These are phyloP conservation scores for Acromyrmex echinatior DNA, from an alignment of 1,140 invertebrate species.

Conservation along the genomic window DNA sequence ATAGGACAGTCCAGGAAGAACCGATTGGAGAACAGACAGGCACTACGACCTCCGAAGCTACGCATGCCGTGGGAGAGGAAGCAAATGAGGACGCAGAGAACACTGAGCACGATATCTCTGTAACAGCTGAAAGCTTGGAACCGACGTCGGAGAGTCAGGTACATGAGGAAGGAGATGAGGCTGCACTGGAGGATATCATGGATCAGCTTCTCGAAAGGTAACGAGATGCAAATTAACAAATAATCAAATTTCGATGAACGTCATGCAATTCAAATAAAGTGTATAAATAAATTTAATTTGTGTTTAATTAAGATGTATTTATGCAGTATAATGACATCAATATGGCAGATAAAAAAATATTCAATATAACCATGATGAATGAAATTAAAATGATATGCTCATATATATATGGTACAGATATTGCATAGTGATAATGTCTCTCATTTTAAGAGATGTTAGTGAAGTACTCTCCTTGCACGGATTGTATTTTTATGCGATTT, in stretches of 20 bases:
- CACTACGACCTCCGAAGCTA: slow-evolving; percentile 88
- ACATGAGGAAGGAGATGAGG: slow-evolving; percentile 87
- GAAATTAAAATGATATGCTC: background rate
- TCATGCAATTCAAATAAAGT: slow-evolving; percentile 47
- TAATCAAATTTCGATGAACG: slow-evolving; percentile 40
- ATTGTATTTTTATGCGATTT: slow-evolving; percentile 24
- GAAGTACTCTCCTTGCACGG: background rate
- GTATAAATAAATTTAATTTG: background rate
- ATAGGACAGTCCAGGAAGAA: slow-evolving; percentile 82
- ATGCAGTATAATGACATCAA: slow-evolving; percentile 5
- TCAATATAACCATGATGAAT: background rate
- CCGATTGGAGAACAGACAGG: slow-evolving; percentile 84
- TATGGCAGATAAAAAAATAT: slow-evolving; percentile 6
- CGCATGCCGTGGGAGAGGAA: slow-evolving; percentile 89
- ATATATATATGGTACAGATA: slow-evolving; percentile 2
- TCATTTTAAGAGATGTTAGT: slow-evolving; percentile 16
- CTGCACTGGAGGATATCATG: slow-evolving; percentile 90
- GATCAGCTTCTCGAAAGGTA: slow-evolving; percentile 90
- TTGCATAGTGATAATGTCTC: background rate
- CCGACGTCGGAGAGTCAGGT: slow-evolving; percentile 87
- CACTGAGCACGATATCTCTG: slow-evolving; percentile 90
- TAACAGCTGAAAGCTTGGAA: slow-evolving; percentile 88
- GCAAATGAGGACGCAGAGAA: slow-evolving; percentile 90
- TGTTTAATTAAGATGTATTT: background rate
- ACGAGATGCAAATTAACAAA: slow-evolving; percentile 64